Evolutionary conservation across 1,140 invertebrate species (phyloP), one percentile per base, ranked within the genome.

Genomic region (Zaprionus ornatus): DNA sequence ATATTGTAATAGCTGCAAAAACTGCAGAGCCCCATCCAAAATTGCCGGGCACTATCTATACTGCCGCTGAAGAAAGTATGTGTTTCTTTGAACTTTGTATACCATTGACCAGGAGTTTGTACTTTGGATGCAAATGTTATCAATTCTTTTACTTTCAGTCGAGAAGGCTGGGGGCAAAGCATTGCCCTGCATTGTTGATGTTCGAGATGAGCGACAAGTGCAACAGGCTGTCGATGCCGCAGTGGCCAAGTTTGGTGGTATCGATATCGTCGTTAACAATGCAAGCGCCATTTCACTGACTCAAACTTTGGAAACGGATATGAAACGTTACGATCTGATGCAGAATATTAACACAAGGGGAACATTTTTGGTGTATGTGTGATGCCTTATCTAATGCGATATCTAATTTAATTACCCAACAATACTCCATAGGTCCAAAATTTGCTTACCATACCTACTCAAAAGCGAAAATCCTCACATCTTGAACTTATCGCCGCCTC

Each of bases 281-380:
- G 98, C 98, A 0, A 99, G 98, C 87, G 98, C 99, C 17, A 99
- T 99, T 85, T 96, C 96, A 37, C 93, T 99, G 15, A 98, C 98
- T 0, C 94, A 95, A 4, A 99, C 99, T 0, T 86, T 95, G 13
- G 94, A 95, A 0, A 99, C 98, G 2, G 96, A 98, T 21, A 99
- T 99, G 98, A 99, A 99, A 93, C 94, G 95, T 93, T 99, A 98
- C 85, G 98, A 99, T 93, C 93, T 99, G n/a, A 99, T 99, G 98
- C 96, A 99, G 87, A 95, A 95, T 67, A 96, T 99, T 60, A 99
- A 99, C 92, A 95, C 97, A 0, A 94, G 98, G 86, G 98, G 98
- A 77, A 99, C 98, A 32, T 99, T 98, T 93, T 94, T 99, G 57
- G 96, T 97, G 97, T 98, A 94, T 95, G 95, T 94, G 61, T 4